A percentile compares a stretch with the other conserved stretches of the same genome.
phyloP scores from a whole-genome alignment of 2,888 invertebrate species.

The Flexamia atlantica region DNA sequence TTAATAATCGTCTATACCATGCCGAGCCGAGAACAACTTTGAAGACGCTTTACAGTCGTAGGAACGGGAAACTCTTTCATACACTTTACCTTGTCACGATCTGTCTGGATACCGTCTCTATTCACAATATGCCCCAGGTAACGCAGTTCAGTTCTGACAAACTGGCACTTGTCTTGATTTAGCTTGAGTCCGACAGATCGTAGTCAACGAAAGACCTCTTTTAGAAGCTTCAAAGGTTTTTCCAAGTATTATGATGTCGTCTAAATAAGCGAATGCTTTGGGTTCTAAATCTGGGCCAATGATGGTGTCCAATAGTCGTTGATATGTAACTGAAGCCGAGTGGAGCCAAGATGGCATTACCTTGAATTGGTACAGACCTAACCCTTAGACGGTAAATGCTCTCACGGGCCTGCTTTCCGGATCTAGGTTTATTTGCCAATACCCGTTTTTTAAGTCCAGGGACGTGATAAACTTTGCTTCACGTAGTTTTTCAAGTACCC shows the following conservation, averaged over 20 bases:
- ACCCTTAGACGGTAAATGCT: constrained; percentile 66
- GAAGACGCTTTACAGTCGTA: background rate
- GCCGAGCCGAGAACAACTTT: constrained; percentile 23
- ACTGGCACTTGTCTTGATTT: constrained; percentile 42
- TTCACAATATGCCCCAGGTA: constrained; percentile 34
- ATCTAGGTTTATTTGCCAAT: constrained; percentile 70
- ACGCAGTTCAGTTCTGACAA: background rate
- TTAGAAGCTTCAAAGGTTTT: constrained; percentile 15
- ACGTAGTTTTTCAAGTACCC: constrained; percentile 65
- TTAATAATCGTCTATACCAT: constrained; percentile 23
- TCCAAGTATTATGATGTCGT: constrained; percentile 38
- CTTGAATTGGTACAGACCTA: constrained; percentile 67
- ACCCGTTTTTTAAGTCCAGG: constrained; percentile 70
- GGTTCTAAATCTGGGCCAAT: constrained; percentile 69
- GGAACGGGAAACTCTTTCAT: constrained; percentile 3
- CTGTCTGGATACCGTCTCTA: background rate
- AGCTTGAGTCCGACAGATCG: background rate
- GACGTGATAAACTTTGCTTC: constrained; percentile 65
- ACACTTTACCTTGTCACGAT: constrained; percentile 8
- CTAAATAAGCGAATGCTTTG: constrained; percentile 8
- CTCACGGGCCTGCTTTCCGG: constrained; percentile 64
- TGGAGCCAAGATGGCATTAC: constrained; percentile 72
- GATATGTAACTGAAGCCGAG: constrained; percentile 70
- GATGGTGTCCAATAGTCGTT: constrained; percentile 70
- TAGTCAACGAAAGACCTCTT: constrained; percentile 39